phyloP scores from a whole-genome alignment of 1,140 invertebrate species.

The Thaumatotibia leucotreta region DNA sequence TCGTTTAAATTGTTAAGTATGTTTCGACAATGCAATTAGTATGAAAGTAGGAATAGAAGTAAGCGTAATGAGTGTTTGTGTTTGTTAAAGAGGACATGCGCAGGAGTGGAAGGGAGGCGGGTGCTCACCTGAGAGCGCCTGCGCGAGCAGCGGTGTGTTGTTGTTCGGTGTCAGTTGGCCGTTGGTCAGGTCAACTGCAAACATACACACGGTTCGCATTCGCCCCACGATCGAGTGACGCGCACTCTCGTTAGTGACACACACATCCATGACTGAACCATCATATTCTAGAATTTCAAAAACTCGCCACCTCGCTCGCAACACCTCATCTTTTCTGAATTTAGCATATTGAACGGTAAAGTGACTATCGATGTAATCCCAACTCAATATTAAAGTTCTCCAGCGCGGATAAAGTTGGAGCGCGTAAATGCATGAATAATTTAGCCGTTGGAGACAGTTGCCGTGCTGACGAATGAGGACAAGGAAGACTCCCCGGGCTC shows the following conservation, averaged over 20 bases:
- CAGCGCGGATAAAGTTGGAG: constrained; percentile 44
- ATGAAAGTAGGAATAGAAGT: background rate
- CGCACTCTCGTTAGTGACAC: constrained; percentile 57
- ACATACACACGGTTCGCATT: constrained; percentile 78
- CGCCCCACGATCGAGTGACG: constrained; percentile 52
- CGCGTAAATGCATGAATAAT: constrained; percentile 70
- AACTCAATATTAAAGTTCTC: constrained; percentile 50
- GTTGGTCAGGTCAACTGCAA: constrained; percentile 96
- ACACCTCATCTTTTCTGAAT: constrained; percentile 37
- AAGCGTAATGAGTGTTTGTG: background rate
- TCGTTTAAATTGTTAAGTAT: background rate
- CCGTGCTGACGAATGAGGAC: constrained; percentile 57
- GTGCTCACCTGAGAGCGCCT: constrained; percentile 92
- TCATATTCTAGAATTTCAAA: constrained; percentile 34
- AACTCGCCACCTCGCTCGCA: constrained; percentile 18
- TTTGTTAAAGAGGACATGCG: background rate
- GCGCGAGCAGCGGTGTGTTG: constrained; percentile 94
- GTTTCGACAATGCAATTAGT: background rate
- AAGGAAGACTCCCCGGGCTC: constrained; percentile 41
- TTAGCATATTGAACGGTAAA: constrained; percentile 46
- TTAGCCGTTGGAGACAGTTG: constrained; percentile 61
- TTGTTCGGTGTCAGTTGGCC: constrained; percentile 95
- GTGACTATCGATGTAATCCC: constrained; percentile 48
- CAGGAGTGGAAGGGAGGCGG: constrained; percentile 27
- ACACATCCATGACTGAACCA: constrained; percentile 73